phyloP scores from a whole-genome alignment of 1,140 invertebrate species.

The Drosophila pallidifrons region DNA sequence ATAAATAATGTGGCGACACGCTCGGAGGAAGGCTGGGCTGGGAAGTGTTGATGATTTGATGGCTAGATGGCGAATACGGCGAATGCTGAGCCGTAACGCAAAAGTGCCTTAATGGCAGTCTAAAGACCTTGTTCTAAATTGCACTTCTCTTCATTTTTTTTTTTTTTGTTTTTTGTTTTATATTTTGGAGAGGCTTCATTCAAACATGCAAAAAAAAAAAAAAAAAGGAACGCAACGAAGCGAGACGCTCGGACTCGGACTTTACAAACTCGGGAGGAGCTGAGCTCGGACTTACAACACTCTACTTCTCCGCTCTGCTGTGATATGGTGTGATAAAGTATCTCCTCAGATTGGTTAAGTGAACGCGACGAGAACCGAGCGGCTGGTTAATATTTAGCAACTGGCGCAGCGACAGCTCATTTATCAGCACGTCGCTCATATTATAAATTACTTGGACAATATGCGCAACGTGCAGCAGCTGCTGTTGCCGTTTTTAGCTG shows the following conservation, averaged over 20 bases:
- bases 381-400: slow-evolving; percentile 54
- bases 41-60: slow-evolving; percentile 79
- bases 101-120: slow-evolving; percentile 62
- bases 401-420: slow-evolving; percentile 51
- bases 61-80: slow-evolving; percentile 49
- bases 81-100: slow-evolving; percentile 68
- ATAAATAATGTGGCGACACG: slow-evolving; percentile 76
- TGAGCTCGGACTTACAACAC: not conserved
- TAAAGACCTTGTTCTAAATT: slow-evolving; percentile 59
- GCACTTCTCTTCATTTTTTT: slow-evolving; percentile 1
- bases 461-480: slow-evolving; percentile 49
- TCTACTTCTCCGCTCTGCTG: not conserved
- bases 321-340: not conserved
- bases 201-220: too few species aligned
- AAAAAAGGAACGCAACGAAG: not conserved
- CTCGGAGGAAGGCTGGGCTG: slow-evolving; percentile 15
- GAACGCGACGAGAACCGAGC: slow-evolving; percentile 11
- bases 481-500: slow-evolving; percentile 21
- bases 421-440: slow-evolving; percentile 52
- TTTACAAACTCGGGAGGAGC: too few species aligned
- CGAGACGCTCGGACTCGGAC: slow-evolving; percentile 4
- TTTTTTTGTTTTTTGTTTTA: too few species aligned
- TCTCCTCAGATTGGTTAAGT: slow-evolving; percentile 23
- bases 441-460: slow-evolving; percentile 55
- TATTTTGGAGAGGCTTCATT: too few species aligned